Base-by-base conservation (phyloP, 2,113 vertebrate species). In the Brachyhypopomus occidentalis region DNA sequence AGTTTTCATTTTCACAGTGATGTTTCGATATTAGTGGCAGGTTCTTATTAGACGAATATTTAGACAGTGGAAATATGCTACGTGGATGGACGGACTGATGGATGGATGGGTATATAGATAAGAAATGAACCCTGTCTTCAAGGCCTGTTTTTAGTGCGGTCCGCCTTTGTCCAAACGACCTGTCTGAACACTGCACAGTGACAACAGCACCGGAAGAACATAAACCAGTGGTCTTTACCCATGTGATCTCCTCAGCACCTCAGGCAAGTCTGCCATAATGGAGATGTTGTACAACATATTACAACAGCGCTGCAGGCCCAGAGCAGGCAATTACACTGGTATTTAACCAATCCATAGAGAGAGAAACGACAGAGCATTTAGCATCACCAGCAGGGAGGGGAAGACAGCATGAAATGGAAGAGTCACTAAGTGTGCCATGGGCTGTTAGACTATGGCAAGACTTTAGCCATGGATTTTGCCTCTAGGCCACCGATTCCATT, bases 281-380 rank as follows among this genome's bases (percentile, higher is more conserved):
- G 93, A 91, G 92, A 94, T 94, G 96, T 95, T 93, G 91, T 95
- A 96, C 95, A 95, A 94, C 94, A 94, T 93, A 91, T 90, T 93
- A 95, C 90, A 83, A 89, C 87, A 89, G 88, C 70, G 86, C 89
- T 90, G 88, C 89, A 86, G 92, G 91, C 84, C 41, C 90, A 84
- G 83, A 92, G 92, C 90, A 88, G 91, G 93, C 95, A 96, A 98
- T 97, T 95, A 98, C 83, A 86, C 89, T 66, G 88, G 93, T 94
- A 94, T 96, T 98, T 96, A 96, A 95, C 91, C 91, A 93, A 93
- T 95, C 94, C 92, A 94, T 92, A 75, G 90, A 91, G 93, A 94
- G 91, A 91, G 92, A 89, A 25, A 82, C 86, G 91, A 84, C 89
- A 91, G 91, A 86, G 86, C 81, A 79, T 91, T 97, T 95, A 96